Evolutionary conservation across 2,113 vertebrate species (phyloP), one percentile per base, ranked within the genome.

Genomic region (Pterocles burchelli): DNA sequence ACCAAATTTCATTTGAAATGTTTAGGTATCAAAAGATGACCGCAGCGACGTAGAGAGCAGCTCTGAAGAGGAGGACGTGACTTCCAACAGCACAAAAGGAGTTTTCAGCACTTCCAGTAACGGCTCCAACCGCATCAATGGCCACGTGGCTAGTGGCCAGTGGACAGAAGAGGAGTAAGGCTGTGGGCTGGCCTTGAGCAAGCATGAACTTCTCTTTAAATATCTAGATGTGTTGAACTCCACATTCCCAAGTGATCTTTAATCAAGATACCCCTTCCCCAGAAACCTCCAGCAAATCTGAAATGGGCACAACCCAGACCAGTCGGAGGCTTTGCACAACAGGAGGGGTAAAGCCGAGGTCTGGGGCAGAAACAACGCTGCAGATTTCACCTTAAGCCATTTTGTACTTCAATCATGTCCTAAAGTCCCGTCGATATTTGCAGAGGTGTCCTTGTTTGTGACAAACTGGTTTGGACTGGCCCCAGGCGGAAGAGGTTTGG

Each of bases 21-120:
- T 51, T 54, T 36, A 99, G 99, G 99, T 99, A 7, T 98, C 98
- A 28, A 99, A 99, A 79, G 99, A 99, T 59, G 99, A 99, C 54
- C 99, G 99, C 95, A 99, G 99, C 4, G 99, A 99, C 29, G 98
- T 99, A 13, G 99, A 99, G 96, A 99, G 99, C 98, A 99, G 99
- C 97, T 99, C 99, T 3, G 99, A 99, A 38, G 99, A 99, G 43
- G 99, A 99, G 62, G 95, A 98, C 14, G 94, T 57, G 43, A 82
- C 89, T 68, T 88, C 94, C 88, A 96, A 95, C 29, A 96, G 81
- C 88, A 97, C 96, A 66, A 98, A 97, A 94, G 96, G 96, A 84
- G 83, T 96, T 75, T 84, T 89, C 75, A 91, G 78, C 71, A 86
- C 85, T 91, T 96, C 97, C 34, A 96, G 91, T 59, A 99, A 98